phyloP scores from a whole-genome alignment of 2,888 invertebrate species.

The Sceliomorpha sp. region DNA sequence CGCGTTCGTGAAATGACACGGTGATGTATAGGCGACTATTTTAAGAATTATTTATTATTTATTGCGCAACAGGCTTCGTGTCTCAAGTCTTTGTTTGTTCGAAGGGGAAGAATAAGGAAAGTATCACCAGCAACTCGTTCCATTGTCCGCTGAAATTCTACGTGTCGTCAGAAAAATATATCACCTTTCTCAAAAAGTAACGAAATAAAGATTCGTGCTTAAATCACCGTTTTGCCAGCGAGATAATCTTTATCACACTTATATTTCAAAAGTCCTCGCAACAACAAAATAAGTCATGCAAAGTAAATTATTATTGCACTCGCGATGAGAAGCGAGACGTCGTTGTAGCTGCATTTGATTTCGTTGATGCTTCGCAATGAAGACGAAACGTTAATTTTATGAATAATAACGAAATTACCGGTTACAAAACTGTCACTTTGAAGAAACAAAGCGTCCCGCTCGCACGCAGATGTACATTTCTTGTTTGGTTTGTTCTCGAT shows the following conservation, averaged over 20 bases:
- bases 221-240: too few species aligned
- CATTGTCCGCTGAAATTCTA: slow-evolving; percentile 29
- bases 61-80: slow-evolving; percentile 62
- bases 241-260: background rate
- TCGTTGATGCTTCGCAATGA: slow-evolving; percentile 25
- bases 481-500: slow-evolving; percentile 42
- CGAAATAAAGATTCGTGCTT: slow-evolving; percentile 1
- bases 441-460: slow-evolving; percentile 41
- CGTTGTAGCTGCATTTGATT: slow-evolving; percentile 15
- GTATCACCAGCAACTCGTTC: slow-evolving; percentile 40
- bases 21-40: slow-evolving; percentile 79
- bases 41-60: slow-evolving; percentile 80
- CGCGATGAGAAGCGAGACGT: slow-evolving; percentile 2
- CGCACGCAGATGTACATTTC: slow-evolving; percentile 35
- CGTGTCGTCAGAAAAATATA: slow-evolving; percentile 33
- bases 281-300: too few species aligned
- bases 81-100: slow-evolving; percentile 46
- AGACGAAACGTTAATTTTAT: slow-evolving; percentile 28
- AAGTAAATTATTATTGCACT: slow-evolving; percentile 10
- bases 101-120: slow-evolving; percentile 51
- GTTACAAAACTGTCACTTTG: slow-evolving; percentile 48
- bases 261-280: background rate
- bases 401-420: slow-evolving; percentile 43
- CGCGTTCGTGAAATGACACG: slow-evolving; percentile 75
- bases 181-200: slow-evolving; percentile 7